These are phyloP conservation scores for Nysson spinosus DNA, from an alignment of 2,888 invertebrate species.

Conservation along the genomic window DNA sequence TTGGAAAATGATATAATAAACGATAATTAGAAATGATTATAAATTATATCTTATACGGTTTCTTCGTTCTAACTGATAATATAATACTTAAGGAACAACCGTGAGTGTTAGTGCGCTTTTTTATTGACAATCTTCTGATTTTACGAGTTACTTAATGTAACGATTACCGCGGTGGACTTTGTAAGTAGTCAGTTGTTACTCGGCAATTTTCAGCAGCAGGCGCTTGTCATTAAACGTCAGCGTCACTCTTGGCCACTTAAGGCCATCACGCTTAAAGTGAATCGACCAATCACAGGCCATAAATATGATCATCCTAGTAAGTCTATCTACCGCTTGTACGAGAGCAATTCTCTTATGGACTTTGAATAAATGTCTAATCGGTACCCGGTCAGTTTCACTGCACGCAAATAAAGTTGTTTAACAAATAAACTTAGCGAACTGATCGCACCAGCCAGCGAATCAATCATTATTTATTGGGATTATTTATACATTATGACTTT, in stretches of 20 bases:
- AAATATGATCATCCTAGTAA: slow-evolving; percentile 41
- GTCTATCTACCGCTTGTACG: slow-evolving; percentile 18
- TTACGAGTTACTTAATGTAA: slow-evolving; percentile 32
- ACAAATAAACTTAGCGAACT: no score
- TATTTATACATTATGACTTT: no score
- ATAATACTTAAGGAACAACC: slow-evolving; percentile 1
- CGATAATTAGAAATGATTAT: no score
- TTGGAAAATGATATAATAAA: no score
- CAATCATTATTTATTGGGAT: no score
- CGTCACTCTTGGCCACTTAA: slow-evolving; percentile 55
- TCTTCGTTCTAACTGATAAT: background rate
- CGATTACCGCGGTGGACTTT: slow-evolving; percentile 43
- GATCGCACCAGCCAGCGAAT: no score
- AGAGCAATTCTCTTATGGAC: slow-evolving; percentile 23
- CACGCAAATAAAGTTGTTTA: background rate
- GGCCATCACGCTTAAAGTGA: slow-evolving; percentile 50
- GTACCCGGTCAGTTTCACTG: background rate
- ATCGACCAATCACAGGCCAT: slow-evolving; percentile 48
- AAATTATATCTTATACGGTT: background rate
- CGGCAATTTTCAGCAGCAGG: slow-evolving; percentile 49
- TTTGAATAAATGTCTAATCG: background rate
- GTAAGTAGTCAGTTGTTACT: slow-evolving; percentile 47
- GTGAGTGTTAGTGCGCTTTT: slow-evolving; percentile 2
- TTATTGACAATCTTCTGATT: slow-evolving; percentile 26
- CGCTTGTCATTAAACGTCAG: slow-evolving; percentile 53